Percentiles rank a stretch among this genome's conserved stretches.
Conservation (phyloP, 2,888 invertebrate genomes). For the Andricus curvator region DNA sequence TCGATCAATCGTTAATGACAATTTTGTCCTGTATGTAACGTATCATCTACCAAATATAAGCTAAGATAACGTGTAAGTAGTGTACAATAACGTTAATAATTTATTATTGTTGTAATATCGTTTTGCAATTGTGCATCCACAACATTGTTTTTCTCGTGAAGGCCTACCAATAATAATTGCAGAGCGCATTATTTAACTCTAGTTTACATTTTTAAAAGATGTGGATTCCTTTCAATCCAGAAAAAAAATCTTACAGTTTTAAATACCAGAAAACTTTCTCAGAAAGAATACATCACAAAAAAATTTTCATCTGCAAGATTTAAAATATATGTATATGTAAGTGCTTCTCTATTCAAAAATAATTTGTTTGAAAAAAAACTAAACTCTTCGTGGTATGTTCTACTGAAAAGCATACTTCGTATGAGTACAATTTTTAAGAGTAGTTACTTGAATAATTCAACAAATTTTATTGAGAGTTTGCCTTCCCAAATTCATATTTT, state of each 20-base stretch:
- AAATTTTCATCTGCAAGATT: not conserved
- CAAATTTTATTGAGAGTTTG: conserved; percentile 66
- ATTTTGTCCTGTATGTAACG: conserved; percentile 55
- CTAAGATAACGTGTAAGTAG: conserved; percentile 71
- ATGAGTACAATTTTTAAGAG: conserved; percentile 42
- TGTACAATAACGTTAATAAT: conserved; percentile 74
- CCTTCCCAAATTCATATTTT: conserved; percentile 77
- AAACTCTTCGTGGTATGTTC: conserved; percentile 45
- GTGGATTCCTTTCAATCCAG: not conserved
- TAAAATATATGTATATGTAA: not conserved
- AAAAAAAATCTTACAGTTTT: not conserved
- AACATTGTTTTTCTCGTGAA: conserved; percentile 42
- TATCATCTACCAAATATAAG: conserved; percentile 73
- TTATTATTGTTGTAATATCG: conserved; percentile 63
- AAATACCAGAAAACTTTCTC: not conserved
- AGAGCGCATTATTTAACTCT: conserved; percentile 30
- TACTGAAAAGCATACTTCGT: conserved; percentile 43
- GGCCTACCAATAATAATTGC: conserved; percentile 38
- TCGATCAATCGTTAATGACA: conserved; percentile 50
- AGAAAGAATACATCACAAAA: not conserved
- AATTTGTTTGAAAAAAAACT: conserved; percentile 17
- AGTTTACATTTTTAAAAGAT: not conserved
- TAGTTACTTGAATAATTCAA: conserved; percentile 30
- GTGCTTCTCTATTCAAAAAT: not conserved
- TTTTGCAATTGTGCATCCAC: conserved; percentile 41